A percentile compares a stretch with the other conserved stretches of the same genome.
Conservation (phyloP, 2,888 invertebrate genomes). For the Tipula lateralis region DNA sequence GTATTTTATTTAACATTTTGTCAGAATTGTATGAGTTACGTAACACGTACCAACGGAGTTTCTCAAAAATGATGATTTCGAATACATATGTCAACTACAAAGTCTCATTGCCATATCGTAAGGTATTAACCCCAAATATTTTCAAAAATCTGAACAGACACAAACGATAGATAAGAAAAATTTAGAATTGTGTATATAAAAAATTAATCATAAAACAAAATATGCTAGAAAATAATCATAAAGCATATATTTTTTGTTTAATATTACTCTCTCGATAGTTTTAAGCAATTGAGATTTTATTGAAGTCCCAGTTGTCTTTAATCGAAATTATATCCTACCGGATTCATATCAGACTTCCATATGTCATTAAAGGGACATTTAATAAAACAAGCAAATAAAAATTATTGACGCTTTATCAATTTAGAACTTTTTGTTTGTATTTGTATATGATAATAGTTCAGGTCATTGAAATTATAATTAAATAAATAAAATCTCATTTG, state of each 20-base stretch:
- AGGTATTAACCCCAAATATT: not conserved
- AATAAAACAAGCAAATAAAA: not conserved
- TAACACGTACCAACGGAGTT: not conserved
- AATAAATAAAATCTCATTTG: not conserved
- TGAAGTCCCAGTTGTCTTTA: too few relatives aligned
- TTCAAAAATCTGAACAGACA: not conserved
- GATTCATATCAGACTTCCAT: not conserved
- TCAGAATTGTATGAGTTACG: too few relatives aligned
- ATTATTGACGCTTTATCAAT: not conserved
- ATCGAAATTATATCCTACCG: too few relatives aligned
- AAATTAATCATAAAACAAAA: not conserved
- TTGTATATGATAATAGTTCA: not conserved
- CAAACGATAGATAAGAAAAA: not conserved
- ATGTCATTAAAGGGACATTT: not conserved
- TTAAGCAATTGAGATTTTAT: too few relatives aligned
- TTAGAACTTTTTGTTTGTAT: not conserved
- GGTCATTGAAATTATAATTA: slow-evolving; percentile 2
- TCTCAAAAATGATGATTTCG: not conserved
- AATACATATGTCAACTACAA: too few relatives aligned
- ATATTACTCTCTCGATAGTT: too few relatives aligned
- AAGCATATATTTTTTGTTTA: not conserved
- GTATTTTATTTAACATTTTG: too few relatives aligned
- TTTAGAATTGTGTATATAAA: not conserved
- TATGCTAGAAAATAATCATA: not conserved
- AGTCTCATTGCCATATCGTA: not conserved